phyloP scores from a whole-genome alignment of 1,140 invertebrate genomes.

The Mylabris phalerata region DNA sequence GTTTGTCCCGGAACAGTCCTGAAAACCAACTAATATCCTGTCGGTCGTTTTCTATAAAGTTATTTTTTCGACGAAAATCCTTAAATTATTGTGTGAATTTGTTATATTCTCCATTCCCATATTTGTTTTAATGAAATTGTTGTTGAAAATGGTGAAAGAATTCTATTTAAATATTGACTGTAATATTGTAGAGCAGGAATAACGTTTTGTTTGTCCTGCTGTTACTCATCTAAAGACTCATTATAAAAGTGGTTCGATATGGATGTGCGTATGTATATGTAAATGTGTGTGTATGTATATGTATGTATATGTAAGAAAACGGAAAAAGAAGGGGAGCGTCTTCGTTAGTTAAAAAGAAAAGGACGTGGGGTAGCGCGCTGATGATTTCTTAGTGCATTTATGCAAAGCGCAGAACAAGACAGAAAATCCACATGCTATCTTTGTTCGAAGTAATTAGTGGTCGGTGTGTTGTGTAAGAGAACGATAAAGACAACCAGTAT shows the following conservation, averaged over 20 bases:
- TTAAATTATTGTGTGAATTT: too few relatives aligned
- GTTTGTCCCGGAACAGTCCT: conserved; percentile 17
- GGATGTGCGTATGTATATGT: background rate
- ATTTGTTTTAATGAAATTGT: too few relatives aligned
- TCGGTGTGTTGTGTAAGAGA: conserved; percentile 33
- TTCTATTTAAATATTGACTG: too few relatives aligned
- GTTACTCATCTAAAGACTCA: too few relatives aligned
- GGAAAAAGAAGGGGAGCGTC: conserved; percentile 27
- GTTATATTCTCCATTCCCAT: too few relatives aligned
- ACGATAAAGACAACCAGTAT: too few relatives aligned
- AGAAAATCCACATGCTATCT: conserved; percentile 24
- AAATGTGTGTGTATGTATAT: background rate
- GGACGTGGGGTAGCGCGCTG: conserved; percentile 26
- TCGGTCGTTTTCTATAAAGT: background rate
- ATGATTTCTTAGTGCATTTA: conserved; percentile 42
- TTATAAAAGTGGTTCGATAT: background rate
- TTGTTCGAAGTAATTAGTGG: conserved; percentile 40
- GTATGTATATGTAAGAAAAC: conserved; percentile 24
- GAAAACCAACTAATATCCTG: conserved; percentile 7
- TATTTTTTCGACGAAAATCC: too few relatives aligned
- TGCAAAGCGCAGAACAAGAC: conserved; percentile 38
- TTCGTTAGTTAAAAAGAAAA: conserved; percentile 19
- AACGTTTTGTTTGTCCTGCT: too few relatives aligned
- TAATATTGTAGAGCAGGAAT: too few relatives aligned
- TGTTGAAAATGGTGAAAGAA: too few relatives aligned